These are phyloP conservation scores for Tragelaphus imberbis DNA, from an alignment of 2,113 vertebrate species.

Conservation along the genomic window DNA sequence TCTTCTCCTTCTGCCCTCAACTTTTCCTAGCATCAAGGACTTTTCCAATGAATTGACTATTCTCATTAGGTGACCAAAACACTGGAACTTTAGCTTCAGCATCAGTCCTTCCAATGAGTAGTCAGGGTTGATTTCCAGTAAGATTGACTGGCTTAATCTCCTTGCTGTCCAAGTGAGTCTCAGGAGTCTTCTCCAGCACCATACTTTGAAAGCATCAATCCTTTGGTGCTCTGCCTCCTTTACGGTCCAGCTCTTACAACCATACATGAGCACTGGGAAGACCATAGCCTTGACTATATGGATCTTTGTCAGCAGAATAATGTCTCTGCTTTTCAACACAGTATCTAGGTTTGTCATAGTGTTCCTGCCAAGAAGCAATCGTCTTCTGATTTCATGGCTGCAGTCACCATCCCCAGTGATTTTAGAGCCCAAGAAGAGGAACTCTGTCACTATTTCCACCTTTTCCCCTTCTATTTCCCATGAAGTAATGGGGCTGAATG, in stretches of 20 bases:
- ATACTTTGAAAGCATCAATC: not conserved
- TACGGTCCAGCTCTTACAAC: not conserved
- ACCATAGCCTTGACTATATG: not conserved
- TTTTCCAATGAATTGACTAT: not conserved
- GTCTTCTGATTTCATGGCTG: not conserved
- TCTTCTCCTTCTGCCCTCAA: not conserved
- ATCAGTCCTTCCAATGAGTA: not conserved
- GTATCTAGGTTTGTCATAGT: not conserved
- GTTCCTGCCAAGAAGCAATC: not conserved
- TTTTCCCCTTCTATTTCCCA: not conserved
- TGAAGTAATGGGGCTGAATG: not conserved
- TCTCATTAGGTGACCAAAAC: not conserved
- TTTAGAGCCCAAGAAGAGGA: not conserved
- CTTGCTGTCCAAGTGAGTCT: not conserved
- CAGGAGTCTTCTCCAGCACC: not conserved
- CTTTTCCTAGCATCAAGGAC: not conserved
- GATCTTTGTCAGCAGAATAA: not conserved
- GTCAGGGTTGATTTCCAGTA: not conserved
- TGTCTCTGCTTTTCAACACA: not conserved
- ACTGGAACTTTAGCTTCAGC: not conserved
- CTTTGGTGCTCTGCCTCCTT: not conserved
- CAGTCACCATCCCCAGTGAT: not conserved
- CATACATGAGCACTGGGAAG: not conserved
- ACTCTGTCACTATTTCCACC: not conserved
- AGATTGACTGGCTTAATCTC: not conserved